phyloP scores from a whole-genome alignment of 2,113 vertebrate species.

The Thryonomys swinderianus region DNA sequence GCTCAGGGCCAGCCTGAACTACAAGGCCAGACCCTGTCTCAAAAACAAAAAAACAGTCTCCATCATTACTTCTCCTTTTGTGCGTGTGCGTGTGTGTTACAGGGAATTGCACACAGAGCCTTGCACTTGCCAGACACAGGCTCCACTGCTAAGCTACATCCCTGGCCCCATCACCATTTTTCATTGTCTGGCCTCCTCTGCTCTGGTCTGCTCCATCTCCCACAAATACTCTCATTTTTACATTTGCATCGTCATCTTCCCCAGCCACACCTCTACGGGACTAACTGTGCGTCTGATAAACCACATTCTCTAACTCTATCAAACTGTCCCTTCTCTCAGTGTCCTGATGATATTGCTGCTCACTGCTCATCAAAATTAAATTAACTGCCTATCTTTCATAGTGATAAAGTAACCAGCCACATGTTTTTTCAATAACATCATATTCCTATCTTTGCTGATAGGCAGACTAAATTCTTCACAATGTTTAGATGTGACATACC shows the following conservation, averaged over 20 bases:
- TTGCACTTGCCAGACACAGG: too few relatives aligned
- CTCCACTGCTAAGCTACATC: too few relatives aligned
- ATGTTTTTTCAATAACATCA: neutral
- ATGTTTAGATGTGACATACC: slow-evolving; percentile 11
- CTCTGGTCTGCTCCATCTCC: neutral
- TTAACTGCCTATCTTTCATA: neutral
- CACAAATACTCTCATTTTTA: neutral
- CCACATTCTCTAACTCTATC: neutral
- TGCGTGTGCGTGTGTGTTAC: too few relatives aligned
- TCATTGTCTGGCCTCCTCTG: neutral
- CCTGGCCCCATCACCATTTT: neutral
- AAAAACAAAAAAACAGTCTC: too few relatives aligned
- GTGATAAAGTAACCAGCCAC: neutral
- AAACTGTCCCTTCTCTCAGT: neutral
- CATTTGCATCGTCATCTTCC: neutral
- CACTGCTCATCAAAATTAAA: neutral
- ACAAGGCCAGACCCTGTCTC: neutral
- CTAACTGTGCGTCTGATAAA: slow-evolving; percentile 24
- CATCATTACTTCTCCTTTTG: too few relatives aligned
- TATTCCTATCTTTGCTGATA: neutral
- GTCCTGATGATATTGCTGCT: neutral
- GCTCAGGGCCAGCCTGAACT: neutral
- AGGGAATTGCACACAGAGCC: too few relatives aligned
- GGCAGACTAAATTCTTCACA: neutral
- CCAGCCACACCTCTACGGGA: neutral